Evolutionary conservation across 2,797 vertebrate species (phyloP).

Genomic region (Delichon dasypus): DNA sequence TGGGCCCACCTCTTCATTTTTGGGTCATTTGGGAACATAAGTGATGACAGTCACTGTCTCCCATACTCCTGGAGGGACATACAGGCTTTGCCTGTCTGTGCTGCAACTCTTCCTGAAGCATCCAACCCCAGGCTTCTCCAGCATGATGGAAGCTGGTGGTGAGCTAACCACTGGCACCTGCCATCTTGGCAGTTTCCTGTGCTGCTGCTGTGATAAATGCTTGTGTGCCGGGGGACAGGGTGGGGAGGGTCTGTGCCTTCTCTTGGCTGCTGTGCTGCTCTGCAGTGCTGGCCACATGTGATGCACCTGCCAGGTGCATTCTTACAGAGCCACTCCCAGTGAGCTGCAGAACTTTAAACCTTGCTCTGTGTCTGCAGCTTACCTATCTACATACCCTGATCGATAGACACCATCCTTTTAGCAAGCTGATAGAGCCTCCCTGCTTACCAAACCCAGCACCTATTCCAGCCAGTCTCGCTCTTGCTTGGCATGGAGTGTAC

Average conservation of each 20-base stretch:
- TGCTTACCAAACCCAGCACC: not conserved
- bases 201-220: not conserved
- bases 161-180: not conserved
- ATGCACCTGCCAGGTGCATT: not conserved
- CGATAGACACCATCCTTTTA: not conserved
- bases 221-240: not conserved
- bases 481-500: not conserved
- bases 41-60: not conserved
- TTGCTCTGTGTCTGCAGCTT: not conserved
- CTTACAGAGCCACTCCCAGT: not conserved
- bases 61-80: not conserved
- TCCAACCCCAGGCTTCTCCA: not conserved
- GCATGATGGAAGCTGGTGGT: accelerated
- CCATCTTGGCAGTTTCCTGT: not conserved
- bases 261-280: accelerated
- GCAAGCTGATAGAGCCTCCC: not conserved
- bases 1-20: not conserved
- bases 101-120: not conserved
- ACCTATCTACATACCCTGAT: not conserved
- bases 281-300: not conserved
- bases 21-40: not conserved
- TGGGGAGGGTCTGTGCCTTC: not conserved
- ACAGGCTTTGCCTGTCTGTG: not conserved
- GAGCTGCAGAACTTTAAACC: not conserved
- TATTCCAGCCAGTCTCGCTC: accelerated